Evolutionary conservation across 2,113 vertebrate species (phyloP), one percentile per base, ranked within the genome.

Genomic region (Halichoeres trimaculatus): DNA sequence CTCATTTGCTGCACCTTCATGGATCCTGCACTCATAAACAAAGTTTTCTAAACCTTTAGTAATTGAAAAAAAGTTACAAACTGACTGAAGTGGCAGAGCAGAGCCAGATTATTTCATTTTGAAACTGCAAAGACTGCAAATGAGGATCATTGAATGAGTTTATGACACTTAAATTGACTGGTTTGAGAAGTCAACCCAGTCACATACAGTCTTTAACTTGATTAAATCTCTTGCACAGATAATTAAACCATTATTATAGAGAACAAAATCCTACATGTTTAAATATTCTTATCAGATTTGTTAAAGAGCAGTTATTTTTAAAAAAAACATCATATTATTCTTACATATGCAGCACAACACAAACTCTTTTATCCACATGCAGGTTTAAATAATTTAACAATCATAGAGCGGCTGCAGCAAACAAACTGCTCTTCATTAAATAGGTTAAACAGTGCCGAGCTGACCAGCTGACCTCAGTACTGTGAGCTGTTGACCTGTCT

Each of bases 401-500:
- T 22, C 43, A 43, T 64, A 30, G 17, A 47, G 26, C 34, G 36
- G 45, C 47, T 51, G 13, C 7, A 20, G 43, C 30, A 30, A 10
- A 53, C 62, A 16, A 41, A 74, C 36, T 36, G 56, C 9, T 59
- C 52, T 56, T 67, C 40, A 64, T 73, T 83, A 75, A 76, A 55
- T 41, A 64, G n/a, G 36, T 65, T 74, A 61, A 77, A 68, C 35
- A 58, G 40, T 41, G 16, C 36, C 24, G 19, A 58, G 61, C 74
- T 52, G 41, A 24, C 47, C 11, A 50, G 48, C 9, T 45, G 52
- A 79, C 57, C 76, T 73, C 54, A 68, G 40, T 61, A 77, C 65
- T 76, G 51, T 47, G 63, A 62, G 43, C 68, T 70, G 40, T 59
- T 86, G 81, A 87, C 81, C 61, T 60, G 54, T 81, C 35, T 72